Percentiles rank a stretch among this genome's conserved stretches.
Evolutionary conservation across 2,888 invertebrate genomes (phyloP).

Genomic region (Isoperla grammatica): DNA sequence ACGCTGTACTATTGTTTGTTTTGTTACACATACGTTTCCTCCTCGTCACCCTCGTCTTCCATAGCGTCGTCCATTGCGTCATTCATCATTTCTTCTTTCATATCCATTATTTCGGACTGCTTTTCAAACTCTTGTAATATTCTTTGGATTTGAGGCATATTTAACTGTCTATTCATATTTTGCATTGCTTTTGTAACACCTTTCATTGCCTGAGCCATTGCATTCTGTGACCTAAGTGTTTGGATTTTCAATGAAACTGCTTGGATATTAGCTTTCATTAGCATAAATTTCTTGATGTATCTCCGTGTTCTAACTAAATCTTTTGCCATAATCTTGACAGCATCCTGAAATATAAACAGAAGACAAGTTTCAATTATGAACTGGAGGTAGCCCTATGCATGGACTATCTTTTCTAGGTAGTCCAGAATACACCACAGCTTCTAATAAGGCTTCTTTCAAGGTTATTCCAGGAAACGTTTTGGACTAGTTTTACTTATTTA

Average conservation of each 20-base stretch:
- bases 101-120: conserved; percentile 99
- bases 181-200: conserved; percentile 98
- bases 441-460: no score
- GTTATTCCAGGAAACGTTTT: no score
- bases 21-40: conserved; percentile 67
- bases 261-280: conserved; percentile 99
- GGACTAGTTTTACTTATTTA: no score
- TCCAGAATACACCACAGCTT: no score
- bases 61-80: conserved; percentile 99
- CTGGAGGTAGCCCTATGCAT: no score
- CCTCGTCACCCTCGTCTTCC: conserved; percentile 97
- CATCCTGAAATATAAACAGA: conserved; percentile 61
- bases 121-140: conserved; percentile 98
- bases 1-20: no score
- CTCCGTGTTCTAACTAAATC: conserved; percentile 93
- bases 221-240: conserved; percentile 95
- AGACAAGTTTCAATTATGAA: no score
- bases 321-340: conserved; percentile 99
- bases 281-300: conserved; percentile 96
- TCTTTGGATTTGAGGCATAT: conserved; percentile 97
- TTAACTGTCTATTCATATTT: conserved; percentile 94
- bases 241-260: conserved; percentile 96
- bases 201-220: conserved; percentile 99
- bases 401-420: no score
- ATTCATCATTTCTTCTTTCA: conserved; percentile 99